A percentile compares a stretch with the other conserved stretches of the same genome.
These are phyloP conservation scores for Myotis findleyi DNA, from an alignment of 2,797 vertebrate species.

Conservation along the genomic window DNA sequence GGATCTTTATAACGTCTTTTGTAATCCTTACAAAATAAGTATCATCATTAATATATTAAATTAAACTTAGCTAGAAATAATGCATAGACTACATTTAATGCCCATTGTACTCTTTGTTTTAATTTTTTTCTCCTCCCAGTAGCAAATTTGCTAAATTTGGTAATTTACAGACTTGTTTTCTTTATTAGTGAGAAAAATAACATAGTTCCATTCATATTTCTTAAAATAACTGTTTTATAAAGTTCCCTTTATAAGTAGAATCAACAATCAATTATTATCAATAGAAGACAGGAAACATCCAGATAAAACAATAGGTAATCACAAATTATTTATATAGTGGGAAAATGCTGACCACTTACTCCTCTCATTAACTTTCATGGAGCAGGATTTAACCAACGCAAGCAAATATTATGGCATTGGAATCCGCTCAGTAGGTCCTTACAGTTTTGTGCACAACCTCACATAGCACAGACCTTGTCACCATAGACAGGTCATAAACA, in stretches of 20 bases:
- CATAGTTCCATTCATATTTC: slow-evolving; percentile 52
- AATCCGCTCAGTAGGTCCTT: not conserved
- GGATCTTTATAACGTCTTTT: slow-evolving; percentile 42
- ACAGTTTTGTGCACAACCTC: fast-evolving
- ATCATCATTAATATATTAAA: slow-evolving; percentile 43
- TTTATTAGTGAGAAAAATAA: slow-evolving; percentile 69
- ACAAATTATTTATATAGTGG: not conserved
- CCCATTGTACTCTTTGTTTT: not conserved
- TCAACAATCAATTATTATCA: slow-evolving; percentile 47
- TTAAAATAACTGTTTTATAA: slow-evolving; percentile 67
- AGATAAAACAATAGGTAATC: slow-evolving; percentile 20
- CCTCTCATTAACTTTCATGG: not conserved
- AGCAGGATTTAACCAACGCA: not conserved
- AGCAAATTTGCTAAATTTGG: slow-evolving; percentile 49
- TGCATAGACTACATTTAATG: not conserved
- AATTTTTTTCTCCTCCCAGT: not conserved
- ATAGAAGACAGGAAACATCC: slow-evolving; percentile 1
- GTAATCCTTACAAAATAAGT: slow-evolving; percentile 43
- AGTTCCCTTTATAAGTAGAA: slow-evolving; percentile 41
- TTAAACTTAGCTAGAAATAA: slow-evolving; percentile 55
- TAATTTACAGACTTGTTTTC: slow-evolving; percentile 24
- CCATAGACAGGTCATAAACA: not conserved
- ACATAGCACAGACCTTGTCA: not conserved
- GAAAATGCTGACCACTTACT: not conserved
- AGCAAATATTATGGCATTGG: not conserved